Evolutionary conservation across 2,888 invertebrate genomes (phyloP).

Genomic region (Andrena camellia): DNA sequence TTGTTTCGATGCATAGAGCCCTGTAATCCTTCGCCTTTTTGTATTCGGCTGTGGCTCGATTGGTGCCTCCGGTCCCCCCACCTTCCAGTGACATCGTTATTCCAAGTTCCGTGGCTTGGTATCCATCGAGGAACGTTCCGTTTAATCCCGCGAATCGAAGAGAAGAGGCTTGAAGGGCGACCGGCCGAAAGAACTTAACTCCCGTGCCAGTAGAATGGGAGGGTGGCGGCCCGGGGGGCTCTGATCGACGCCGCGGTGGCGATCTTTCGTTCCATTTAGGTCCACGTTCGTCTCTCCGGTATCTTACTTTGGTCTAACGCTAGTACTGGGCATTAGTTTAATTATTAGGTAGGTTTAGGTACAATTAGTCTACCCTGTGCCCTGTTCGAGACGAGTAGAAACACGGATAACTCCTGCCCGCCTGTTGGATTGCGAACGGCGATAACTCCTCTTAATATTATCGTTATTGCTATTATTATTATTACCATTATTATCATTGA

Average conservation of each 20-base stretch:
- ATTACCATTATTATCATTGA: slow-evolving; percentile 52
- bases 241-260: slow-evolving; percentile 32
- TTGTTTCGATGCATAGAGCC: slow-evolving; percentile 83
- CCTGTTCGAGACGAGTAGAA: slow-evolving; percentile 80
- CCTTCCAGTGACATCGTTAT: neutral
- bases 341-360: slow-evolving; percentile 80
- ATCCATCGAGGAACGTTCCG: too few relatives aligned
- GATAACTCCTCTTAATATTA: slow-evolving; percentile 75
- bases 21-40: slow-evolving; percentile 66
- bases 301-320: slow-evolving; percentile 75
- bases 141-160: neutral
- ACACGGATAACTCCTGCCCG: slow-evolving; percentile 75
- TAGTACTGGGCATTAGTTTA: slow-evolving; percentile 74
- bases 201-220: neutral
- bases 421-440: slow-evolving; percentile 79
- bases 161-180: too few relatives aligned
- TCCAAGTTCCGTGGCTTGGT: too few relatives aligned
- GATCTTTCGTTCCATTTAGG: slow-evolving; percentile 73
- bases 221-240: slow-evolving; percentile 6
- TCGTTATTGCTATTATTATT: slow-evolving; percentile 51
- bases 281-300: slow-evolving; percentile 76
- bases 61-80: slow-evolving; percentile 6
- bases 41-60: slow-evolving; percentile 42
- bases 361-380: slow-evolving; percentile 77
- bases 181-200: too few relatives aligned